A percentile compares a stretch with the other conserved stretches of the same genome.
phyloP scores from a whole-genome alignment of 2,113 vertebrate species.

The Circaetus gallicus region DNA sequence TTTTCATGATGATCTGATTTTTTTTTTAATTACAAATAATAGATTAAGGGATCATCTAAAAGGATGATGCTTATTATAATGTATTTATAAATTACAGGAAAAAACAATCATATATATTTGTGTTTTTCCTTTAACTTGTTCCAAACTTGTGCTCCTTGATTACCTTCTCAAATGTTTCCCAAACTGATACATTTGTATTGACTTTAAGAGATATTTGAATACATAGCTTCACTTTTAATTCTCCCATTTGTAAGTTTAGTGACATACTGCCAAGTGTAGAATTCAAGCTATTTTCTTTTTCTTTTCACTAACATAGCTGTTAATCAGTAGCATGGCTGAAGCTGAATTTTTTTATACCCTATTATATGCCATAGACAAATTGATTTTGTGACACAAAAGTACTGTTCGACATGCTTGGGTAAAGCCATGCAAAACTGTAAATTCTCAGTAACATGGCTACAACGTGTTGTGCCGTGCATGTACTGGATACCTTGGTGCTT shows the following conservation, averaged over 20 bases:
- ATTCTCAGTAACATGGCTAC: neutral
- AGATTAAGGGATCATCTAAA: neutral
- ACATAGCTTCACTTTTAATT: neutral
- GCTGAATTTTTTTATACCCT: neutral
- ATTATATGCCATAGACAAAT: neutral
- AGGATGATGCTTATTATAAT: neutral
- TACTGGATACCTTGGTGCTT: neutral
- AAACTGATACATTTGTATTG: neutral
- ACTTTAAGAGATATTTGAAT: neutral
- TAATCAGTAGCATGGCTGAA: neutral
- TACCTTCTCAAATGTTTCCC: neutral
- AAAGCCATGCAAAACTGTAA: neutral
- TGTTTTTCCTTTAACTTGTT: neutral
- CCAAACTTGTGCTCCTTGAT: neutral
- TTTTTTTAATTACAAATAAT: neutral
- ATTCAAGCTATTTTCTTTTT: neutral
- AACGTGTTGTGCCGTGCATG: rapidly evolving
- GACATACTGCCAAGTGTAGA: neutral
- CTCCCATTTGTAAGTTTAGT: neutral
- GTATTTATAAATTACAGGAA: neutral
- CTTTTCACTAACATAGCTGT: neutral
- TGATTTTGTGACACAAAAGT: neutral
- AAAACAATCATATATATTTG: neutral
- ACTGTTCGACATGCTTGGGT: neutral
- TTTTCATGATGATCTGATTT: neutral